Evolutionary conservation across 2,888 invertebrate species (phyloP).

Genomic region (Nephrocerus scutellatus): DNA sequence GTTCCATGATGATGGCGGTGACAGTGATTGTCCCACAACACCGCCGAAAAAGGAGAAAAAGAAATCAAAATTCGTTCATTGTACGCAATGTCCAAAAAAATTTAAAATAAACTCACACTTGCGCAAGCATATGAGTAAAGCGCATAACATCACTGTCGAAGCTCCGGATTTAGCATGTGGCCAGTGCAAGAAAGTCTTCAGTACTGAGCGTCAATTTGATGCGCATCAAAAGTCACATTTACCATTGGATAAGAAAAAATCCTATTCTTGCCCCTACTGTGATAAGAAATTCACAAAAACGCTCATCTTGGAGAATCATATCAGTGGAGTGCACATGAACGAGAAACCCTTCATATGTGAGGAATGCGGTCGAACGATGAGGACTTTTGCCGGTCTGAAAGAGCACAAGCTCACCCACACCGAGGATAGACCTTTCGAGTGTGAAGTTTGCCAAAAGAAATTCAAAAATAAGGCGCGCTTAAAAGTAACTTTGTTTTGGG

Average conservation of each 20-base stretch:
- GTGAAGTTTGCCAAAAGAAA: slow-evolving; percentile 41
- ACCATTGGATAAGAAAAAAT: slow-evolving; percentile 25
- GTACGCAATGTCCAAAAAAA: slow-evolving; percentile 13
- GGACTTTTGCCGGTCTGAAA: slow-evolving; percentile 48
- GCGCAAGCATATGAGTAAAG: slow-evolving; percentile 29
- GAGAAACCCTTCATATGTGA: slow-evolving; percentile 49
- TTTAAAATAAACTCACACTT: slow-evolving; percentile 22
- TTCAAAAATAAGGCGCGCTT: slow-evolving; percentile 43
- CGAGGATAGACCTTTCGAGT: slow-evolving; percentile 47
- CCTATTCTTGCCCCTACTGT: slow-evolving; percentile 27
- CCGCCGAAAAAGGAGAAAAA: neutral
- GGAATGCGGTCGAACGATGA: slow-evolving; percentile 48
- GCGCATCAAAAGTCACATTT: slow-evolving; percentile 29
- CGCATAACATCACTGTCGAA: slow-evolving; percentile 26
- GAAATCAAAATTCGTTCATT: slow-evolving; percentile 3
- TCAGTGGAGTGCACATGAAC: slow-evolving; percentile 37
- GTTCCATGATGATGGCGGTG: neutral
- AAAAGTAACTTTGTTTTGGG: slow-evolving; percentile 22
- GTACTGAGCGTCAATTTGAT: slow-evolving; percentile 22
- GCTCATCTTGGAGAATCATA: slow-evolving; percentile 32
- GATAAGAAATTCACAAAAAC: slow-evolving; percentile 30
- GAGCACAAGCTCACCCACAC: slow-evolving; percentile 50
- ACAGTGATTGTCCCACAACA: slow-evolving; percentile 1
- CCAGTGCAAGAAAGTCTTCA: slow-evolving; percentile 20
- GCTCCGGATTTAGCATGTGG: slow-evolving; percentile 18